Evolutionary conservation across 2,888 invertebrate genomes (phyloP).

Genomic region (Microplitis manilae): DNA sequence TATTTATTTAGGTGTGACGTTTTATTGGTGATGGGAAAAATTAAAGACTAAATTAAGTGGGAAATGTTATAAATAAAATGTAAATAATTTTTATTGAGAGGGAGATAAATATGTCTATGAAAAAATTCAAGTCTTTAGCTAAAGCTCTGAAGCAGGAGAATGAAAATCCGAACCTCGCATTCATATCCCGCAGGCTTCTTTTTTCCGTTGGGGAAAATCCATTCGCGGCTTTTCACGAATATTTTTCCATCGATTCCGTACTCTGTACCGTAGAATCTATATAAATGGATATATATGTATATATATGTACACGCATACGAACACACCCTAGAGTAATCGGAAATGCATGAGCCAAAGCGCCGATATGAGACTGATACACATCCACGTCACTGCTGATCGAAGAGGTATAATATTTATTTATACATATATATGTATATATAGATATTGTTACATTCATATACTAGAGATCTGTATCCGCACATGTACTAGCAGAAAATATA

Average conservation of each 20-base stretch:
- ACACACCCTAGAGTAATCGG: slow-evolving; percentile 13
- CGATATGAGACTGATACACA: background rate
- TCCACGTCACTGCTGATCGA: slow-evolving; percentile 18
- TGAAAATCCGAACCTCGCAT: slow-evolving; percentile 15
- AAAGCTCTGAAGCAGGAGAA: background rate
- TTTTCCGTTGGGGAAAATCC: slow-evolving; percentile 14
- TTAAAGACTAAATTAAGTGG: too few relatives aligned
- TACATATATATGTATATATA: too few relatives aligned
- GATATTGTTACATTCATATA: background rate
- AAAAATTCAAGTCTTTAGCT: slow-evolving; percentile 11
- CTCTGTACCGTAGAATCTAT: background rate
- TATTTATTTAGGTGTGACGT: background rate
- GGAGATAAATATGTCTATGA: background rate
- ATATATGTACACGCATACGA: background rate
- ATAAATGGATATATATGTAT: background rate
- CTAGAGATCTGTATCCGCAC: background rate
- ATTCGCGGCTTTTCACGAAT: slow-evolving; percentile 30
- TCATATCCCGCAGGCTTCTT: slow-evolving; percentile 7
- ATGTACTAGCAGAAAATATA: background rate
- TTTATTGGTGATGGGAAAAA: background rate
- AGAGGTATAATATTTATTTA: slow-evolving; percentile 4
- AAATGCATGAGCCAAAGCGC: slow-evolving; percentile 19
- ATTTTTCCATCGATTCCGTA: slow-evolving; percentile 27
- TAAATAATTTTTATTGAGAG: too few relatives aligned
- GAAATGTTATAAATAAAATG: too few relatives aligned